Evolutionary conservation across 2,888 invertebrate genomes (phyloP).

Genomic region (Nomada flava): DNA sequence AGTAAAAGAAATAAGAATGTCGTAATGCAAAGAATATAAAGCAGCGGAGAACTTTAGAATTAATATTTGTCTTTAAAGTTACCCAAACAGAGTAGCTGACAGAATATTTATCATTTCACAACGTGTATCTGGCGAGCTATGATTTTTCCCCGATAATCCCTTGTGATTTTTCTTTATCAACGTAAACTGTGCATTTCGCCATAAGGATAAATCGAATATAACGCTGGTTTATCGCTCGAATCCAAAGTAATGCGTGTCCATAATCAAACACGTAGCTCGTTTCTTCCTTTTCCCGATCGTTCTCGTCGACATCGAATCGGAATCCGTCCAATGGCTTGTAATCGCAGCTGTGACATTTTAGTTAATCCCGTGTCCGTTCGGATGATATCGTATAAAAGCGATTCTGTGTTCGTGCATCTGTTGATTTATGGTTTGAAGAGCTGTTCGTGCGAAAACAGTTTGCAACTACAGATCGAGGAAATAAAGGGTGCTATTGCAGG

Average conservation of each 20-base stretch:
- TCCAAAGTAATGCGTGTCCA: slow-evolving; percentile 13
- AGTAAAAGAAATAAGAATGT: too few species aligned
- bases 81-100: too few species aligned
- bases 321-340: slow-evolving; percentile 20
- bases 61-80: too few species aligned
- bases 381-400: slow-evolving; percentile 52
- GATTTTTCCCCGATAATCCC: slow-evolving; percentile 3
- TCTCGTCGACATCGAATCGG: neutral
- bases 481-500: slow-evolving; percentile 32
- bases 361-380: slow-evolving; percentile 38
- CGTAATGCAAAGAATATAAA: too few species aligned
- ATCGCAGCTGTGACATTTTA: slow-evolving; percentile 47
- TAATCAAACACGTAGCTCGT: neutral
- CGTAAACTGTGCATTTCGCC: neutral
- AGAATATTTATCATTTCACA: too few species aligned
- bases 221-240: slow-evolving; percentile 25
- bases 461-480: neutral
- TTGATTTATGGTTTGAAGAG: slow-evolving; percentile 40
- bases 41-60: too few species aligned
- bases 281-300: neutral
- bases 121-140: too few species aligned
- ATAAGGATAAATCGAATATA: slow-evolving; percentile 15
- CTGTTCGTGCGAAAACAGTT: slow-evolving; percentile 24
- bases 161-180: neutral
- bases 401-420: slow-evolving; percentile 28